Base-by-base conservation (phyloP, 2,113 vertebrate genomes). In the Carassius auratus region DNA sequence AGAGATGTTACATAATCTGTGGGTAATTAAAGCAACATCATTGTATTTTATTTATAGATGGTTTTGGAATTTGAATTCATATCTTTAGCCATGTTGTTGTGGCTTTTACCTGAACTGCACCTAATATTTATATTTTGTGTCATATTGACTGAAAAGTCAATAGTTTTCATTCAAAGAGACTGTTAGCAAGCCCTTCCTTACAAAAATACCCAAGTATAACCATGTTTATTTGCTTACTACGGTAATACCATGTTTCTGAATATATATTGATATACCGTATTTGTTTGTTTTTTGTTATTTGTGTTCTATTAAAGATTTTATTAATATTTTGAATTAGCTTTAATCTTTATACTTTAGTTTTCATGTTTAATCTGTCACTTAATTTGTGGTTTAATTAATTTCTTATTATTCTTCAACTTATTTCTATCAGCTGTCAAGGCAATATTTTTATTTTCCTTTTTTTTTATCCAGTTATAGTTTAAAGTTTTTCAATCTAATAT, bases 21-120 rank as follows among this genome's bases (percentile, higher is more conserved):
- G 30, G 10, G 17, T 57, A 71, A 81, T 81, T 36, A 81, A 84
- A 84, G 57, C 55, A 75, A 66, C 26, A 78, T 77, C 57, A 78
- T 45, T 74, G 13, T 23, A 8, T 9, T 59, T 59, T 45, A 59
- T 79, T 79, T 45, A 45, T 79, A 79, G 59, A 57, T 55, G 19
- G 33, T 15, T 66, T 45, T 23, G 21, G 13, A 73, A 76, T 73
- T 2, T n/a, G 69, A 73, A 45, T 23, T 45, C 38, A n/a, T 19
- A 17, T 9, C 8, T 45, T 42, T 3, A 36, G 30, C 17, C 66
- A 69, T 48, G 45, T 48, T 69, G 33, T 38, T 74, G 38, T 48
- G 36, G 38, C 9, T 23, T 74, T n/a, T 48, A 23, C 12, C 62
- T 13, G 21, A 79, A 26, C 21, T 17, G 5, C 6, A 62, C 3